These are phyloP conservation scores for Poeciliopsis prolifica DNA, from an alignment of 2,113 vertebrate genomes.

Conservation along the genomic window DNA sequence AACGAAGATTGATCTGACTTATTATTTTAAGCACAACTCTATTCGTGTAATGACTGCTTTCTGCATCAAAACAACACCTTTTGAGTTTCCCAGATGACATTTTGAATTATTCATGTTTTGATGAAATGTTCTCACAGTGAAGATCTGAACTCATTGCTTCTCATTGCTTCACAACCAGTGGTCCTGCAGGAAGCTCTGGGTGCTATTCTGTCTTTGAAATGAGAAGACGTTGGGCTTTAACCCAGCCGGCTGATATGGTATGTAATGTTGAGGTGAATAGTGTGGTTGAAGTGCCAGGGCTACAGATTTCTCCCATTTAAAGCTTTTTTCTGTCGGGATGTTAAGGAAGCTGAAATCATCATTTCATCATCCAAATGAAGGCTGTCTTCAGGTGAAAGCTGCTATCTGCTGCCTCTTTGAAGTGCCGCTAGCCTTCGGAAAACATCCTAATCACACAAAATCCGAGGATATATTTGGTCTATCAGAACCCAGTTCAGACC, in stretches of 20 bases:
- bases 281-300: not conserved
- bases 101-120: constrained; percentile 10
- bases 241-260: not conserved
- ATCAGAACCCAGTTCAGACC: constrained; percentile 5
- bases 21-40: not conserved
- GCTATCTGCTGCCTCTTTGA: constrained; percentile 27
- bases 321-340: constrained; percentile 6
- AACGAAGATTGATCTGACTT: not conserved
- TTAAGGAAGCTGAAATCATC: constrained; percentile 50
- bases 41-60: not conserved
- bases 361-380: constrained; percentile 56
- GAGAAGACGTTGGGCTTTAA: constrained; percentile 2
- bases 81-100: not conserved
- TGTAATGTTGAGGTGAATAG: not conserved
- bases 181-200: constrained; percentile 52
- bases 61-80: not conserved
- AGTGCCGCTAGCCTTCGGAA: constrained; percentile 38
- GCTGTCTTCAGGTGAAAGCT: constrained; percentile 32
- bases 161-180: not conserved
- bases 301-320: not conserved
- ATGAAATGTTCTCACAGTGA: constrained; percentile 42
- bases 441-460: constrained; percentile 32
- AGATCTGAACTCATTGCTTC: not conserved
- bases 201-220: constrained; percentile 11
- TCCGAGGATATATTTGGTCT: not conserved